Evolutionary conservation across 2,888 invertebrate species (phyloP).

Genomic region (Bembecia ichneumoniformis): DNA sequence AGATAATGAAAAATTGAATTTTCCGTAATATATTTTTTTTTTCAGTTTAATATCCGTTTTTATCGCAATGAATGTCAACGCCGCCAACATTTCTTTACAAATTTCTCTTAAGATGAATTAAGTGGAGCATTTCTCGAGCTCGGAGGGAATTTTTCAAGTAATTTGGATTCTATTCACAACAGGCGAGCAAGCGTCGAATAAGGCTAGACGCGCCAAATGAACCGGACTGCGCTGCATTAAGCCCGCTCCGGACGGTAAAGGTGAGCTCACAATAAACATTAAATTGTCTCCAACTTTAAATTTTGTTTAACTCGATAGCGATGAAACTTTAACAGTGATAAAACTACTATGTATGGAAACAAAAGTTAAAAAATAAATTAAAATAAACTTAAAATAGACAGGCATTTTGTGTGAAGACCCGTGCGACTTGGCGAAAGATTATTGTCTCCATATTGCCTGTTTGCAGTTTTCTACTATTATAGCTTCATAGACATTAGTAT

Average conservation of each 20-base stretch:
- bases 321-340: no score
- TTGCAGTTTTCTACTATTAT: no score
- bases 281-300: background rate
- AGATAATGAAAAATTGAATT: background rate
- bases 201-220: conserved; percentile 50
- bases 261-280: background rate
- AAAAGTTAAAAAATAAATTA: no score
- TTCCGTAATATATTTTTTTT: background rate
- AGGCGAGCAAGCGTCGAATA: conserved; percentile 32
- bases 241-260: conserved; percentile 7
- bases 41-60: background rate
- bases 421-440: no score
- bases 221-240: conserved; percentile 37
- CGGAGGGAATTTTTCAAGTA: conserved; percentile 50
- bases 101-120: conserved; percentile 22
- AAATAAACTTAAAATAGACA: no score
- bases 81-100: background rate
- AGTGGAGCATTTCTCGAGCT: conserved; percentile 24
- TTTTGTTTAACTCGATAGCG: background rate
- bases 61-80: background rate
- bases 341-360: no score
- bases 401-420: no score
- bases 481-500: no score
- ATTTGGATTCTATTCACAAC: conserved; percentile 66
- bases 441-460: no score